Evolutionary conservation across 2,113 vertebrate genomes (phyloP), one percentile per base, ranked within the genome.

Genomic region (Girardinichthys multiradiatus): DNA sequence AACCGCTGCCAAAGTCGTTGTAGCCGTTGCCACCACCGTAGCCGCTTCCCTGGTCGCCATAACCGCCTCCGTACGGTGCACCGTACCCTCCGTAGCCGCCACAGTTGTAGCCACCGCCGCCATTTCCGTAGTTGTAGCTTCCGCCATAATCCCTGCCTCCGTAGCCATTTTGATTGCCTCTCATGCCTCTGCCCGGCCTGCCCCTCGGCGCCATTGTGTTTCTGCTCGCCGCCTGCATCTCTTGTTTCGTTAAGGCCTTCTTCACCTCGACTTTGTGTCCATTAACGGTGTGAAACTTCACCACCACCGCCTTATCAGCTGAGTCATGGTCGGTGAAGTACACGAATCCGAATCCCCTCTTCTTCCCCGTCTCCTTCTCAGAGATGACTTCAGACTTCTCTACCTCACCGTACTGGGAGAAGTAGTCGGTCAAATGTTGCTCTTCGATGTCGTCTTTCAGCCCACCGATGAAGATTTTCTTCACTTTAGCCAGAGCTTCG

Each of bases 331-430:
- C 97, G 72, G 95, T 95, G 78, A 98, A 99, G 82, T 98, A 97
- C 42, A 99, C 96, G 91, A 99, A 99, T 80, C 97, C 97, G 85
- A 99, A 99, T n/a, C 97, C 97, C 0, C 97, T 92, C 70, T 98
- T 98, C 93, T 97, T 98, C 45, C 96, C 96, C 21, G 96, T 96
- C 89, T 96, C 95, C 89, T 98, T 98, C 91, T 98, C 97, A 5
- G 96, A 95, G 86, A 99, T 98, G 35, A 99, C 97, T 90, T 99
- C 97, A 71, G 96, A 95, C 92, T 98, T 98, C 83, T 99, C 97
- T 76, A 99, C 96, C 0, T 95, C 84, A 29, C 97, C 97, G 60
- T 97, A 99, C 90, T 97, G 95, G 9, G 94, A 95, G 91, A 99
- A 99, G 58, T 97, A 96, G 19, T 96, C 94, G 54, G 89, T 93